These are phyloP conservation scores for Tauraco hartlaubi DNA, from an alignment of 2,797 vertebrate genomes.

Conservation along the genomic window DNA sequence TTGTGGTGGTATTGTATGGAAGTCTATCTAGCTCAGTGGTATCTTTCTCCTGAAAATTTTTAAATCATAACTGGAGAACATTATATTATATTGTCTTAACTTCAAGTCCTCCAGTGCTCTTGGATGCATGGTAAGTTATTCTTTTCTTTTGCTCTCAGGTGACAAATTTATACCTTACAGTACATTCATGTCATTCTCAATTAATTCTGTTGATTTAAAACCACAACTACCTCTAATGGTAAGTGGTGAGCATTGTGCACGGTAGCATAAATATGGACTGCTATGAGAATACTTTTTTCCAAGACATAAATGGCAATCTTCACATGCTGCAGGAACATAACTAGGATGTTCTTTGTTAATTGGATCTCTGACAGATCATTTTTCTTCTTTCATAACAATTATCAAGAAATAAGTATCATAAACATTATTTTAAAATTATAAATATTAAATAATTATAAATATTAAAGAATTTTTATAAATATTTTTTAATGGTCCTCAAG, in stretches of 20 bases:
- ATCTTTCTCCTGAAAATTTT: neutral
- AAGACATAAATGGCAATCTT: neutral
- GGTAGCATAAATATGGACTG: neutral
- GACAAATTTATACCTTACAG: neutral
- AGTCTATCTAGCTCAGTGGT: neutral
- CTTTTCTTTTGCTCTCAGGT: neutral
- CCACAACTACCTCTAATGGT: neutral
- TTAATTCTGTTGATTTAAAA: neutral
- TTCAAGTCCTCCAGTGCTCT: neutral
- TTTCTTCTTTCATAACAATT: neutral
- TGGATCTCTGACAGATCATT: neutral
- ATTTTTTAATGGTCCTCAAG: neutral
- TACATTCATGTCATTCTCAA: neutral
- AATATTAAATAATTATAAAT: neutral
- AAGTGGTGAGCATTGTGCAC: neutral
- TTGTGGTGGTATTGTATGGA: neutral
- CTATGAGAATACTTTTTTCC: neutral
- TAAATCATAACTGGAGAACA: neutral
- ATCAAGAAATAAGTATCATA: neutral
- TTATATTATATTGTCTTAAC: neutral
- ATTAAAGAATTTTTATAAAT: neutral
- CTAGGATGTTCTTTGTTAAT: neutral
- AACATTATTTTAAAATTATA: neutral
- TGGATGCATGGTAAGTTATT: neutral
- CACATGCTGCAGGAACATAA: neutral